Conservation (phyloP, 2,888 invertebrate genomes). For the Epicampocera succincta region DNA sequence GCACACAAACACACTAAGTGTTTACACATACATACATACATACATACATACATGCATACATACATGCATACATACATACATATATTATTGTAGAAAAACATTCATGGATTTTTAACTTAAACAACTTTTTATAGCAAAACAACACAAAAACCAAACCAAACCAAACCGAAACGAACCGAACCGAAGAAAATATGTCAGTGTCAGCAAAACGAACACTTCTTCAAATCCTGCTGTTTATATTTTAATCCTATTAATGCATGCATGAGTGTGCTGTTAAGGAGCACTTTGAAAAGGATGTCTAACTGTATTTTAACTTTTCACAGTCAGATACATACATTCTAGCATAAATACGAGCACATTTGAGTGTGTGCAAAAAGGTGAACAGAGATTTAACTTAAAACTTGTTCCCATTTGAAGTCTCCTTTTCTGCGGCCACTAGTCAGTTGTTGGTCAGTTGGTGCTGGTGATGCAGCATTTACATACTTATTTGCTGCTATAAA, state of each 20-base stretch:
- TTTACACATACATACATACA: not conserved
- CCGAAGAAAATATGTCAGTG: slow-evolving; percentile 51
- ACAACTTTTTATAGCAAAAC: not conserved
- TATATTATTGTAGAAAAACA: not conserved
- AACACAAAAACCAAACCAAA: not conserved
- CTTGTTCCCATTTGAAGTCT: too few relatives aligned
- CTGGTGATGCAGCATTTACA: slow-evolving; percentile 53
- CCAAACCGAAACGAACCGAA: not conserved
- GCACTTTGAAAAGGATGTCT: not conserved
- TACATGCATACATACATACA: not conserved
- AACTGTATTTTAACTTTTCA: not conserved
- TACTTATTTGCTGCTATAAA: not conserved
- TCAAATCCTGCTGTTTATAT: slow-evolving; percentile 40
- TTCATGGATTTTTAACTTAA: not conserved
- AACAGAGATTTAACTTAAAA: too few relatives aligned
- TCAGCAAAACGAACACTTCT: slow-evolving; percentile 44
- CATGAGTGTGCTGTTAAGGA: not conserved
- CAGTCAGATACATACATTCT: not conserved
- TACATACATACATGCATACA: too few relatives aligned
- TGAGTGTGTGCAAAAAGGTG: too few relatives aligned
- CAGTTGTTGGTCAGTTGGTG: slow-evolving; percentile 48
- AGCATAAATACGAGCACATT: too few relatives aligned
- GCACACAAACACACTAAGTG: too few relatives aligned
- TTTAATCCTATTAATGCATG: slow-evolving; percentile 11
- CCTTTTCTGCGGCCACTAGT: not conserved